Base-by-base conservation (phyloP, 1,140 invertebrate species). In the Sitodiplosis mosellana region DNA sequence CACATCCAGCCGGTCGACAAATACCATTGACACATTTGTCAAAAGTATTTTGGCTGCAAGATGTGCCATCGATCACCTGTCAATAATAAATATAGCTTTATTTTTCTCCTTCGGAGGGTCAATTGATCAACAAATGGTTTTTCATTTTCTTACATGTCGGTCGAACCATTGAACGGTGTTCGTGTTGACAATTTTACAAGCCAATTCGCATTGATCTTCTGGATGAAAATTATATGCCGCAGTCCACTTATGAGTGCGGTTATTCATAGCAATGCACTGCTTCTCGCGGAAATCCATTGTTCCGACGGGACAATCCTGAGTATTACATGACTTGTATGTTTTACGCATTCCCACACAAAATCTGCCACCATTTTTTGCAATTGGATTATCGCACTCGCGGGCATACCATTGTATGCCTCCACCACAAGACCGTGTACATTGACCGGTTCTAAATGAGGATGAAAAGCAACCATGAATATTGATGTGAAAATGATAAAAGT, bases 21-120 rank as follows among this genome's bases (percentile, higher is more conserved):
- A 76, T 77, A 37, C 91, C 90, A 59, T 89, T 87, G 14, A 82
- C 74, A 61, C 84, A 91, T 54, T 90, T 79, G 62, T 90, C 78
- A 58, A 81, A 86, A 19, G 80, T 81, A 52, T 88, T 81, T n/a
- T 77, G 76, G 3, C 77, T 77, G 60, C 91, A 95, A 15, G 86
- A 77, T 41, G 90, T 94, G 37, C 90, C 90, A 63, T 95, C 90
- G 27, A 80, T 56, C 11, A 70, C 64, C 43, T 44, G 27, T 11
- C 10, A 27, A 27, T 27, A 10, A 27, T n/a, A n/a, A n/a, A n/a
- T n/a, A n/a, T n/a, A n/a, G n/a, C n/a, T n/a, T n/a, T n/a, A n/a
- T n/a, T n/a, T n/a, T n/a, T n/a, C n/a, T n/a, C n/a, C n/a, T n/a
- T n/a, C n/a, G n/a, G n/a, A n/a, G n/a, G n/a, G n/a, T n/a, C n/a